phyloP scores from a whole-genome alignment of 2,888 invertebrate genomes.

The Teleiodes luculella region DNA sequence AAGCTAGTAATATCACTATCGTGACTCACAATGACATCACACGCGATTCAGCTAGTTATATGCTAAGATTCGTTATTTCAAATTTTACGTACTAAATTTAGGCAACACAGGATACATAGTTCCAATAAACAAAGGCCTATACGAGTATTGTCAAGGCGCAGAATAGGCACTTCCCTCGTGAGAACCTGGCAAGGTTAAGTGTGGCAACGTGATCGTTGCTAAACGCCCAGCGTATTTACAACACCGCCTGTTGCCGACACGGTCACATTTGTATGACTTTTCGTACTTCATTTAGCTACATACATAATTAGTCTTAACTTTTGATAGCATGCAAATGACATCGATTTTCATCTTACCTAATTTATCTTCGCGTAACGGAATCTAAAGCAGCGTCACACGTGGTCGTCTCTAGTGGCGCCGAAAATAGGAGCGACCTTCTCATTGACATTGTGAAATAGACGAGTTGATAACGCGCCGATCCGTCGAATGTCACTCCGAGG shows the following conservation, averaged over 20 bases:
- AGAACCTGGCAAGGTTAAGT: constrained; percentile 77
- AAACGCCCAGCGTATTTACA: constrained; percentile 75
- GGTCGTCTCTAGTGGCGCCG: constrained; percentile 52
- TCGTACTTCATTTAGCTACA: constrained; percentile 32
- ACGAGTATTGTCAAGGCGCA: constrained; percentile 76
- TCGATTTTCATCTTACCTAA: background rate
- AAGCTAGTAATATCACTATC: background rate
- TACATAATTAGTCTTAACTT: constrained; percentile 26
- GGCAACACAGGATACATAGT: constrained; percentile 65
- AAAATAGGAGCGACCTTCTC: constrained; percentile 77
- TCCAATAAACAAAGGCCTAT: constrained; percentile 69
- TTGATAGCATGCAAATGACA: background rate
- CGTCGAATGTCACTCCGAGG: constrained; percentile 75
- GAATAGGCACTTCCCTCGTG: constrained; percentile 78
- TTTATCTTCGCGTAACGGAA: background rate
- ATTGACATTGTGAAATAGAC: constrained; percentile 79
- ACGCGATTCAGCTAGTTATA: background rate
- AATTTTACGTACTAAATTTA: constrained; percentile 40
- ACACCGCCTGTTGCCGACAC: constrained; percentile 72
- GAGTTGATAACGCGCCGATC: constrained; percentile 71
- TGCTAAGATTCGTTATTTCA: constrained; percentile 37
- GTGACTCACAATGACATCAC: constrained; percentile 8
- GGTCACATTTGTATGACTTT: constrained; percentile 53
- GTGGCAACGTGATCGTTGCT: constrained; percentile 77
- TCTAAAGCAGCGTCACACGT: constrained; percentile 40